These are phyloP conservation scores for Phrynocephalus guinanensis DNA, from an alignment of 2,797 vertebrate species.

Conservation along the genomic window DNA sequence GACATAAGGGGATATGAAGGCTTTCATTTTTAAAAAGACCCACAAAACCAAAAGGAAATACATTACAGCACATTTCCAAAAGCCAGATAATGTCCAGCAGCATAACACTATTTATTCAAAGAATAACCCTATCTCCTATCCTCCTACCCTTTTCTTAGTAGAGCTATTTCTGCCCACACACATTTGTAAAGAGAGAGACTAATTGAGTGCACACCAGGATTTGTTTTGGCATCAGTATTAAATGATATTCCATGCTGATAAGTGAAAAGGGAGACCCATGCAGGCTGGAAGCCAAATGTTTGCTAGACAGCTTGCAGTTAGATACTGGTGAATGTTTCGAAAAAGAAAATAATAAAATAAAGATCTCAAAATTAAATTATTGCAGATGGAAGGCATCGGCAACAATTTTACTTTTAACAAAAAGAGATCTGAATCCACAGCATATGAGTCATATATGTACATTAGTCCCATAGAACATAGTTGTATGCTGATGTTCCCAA, in stretches of 20 bases:
- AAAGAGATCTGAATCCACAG: neutral
- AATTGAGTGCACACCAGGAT: neutral
- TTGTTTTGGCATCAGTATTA: neutral
- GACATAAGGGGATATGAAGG: neutral
- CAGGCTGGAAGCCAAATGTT: neutral
- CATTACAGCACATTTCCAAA: constrained; percentile 18
- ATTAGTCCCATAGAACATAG: neutral
- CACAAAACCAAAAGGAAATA: constrained; percentile 29
- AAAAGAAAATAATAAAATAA: neutral
- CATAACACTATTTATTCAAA: neutral
- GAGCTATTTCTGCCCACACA: neutral
- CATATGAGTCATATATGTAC: too few species aligned
- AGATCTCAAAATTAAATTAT: neutral
- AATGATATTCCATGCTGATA: neutral
- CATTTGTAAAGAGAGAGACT: neutral
- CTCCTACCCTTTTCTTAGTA: neutral
- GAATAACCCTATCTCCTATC: neutral
- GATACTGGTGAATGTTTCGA: neutral
- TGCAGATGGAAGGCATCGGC: neutral
- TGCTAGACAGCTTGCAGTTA: neutral
- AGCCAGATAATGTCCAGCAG: constrained; percentile 2
- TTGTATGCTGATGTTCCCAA: neutral
- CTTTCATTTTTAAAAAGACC: constrained; percentile 1
- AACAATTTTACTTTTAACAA: neutral
- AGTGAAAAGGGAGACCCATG: neutral